These are phyloP conservation scores for Germaria angustata DNA, from an alignment of 2,888 invertebrate species.

Conservation along the genomic window DNA sequence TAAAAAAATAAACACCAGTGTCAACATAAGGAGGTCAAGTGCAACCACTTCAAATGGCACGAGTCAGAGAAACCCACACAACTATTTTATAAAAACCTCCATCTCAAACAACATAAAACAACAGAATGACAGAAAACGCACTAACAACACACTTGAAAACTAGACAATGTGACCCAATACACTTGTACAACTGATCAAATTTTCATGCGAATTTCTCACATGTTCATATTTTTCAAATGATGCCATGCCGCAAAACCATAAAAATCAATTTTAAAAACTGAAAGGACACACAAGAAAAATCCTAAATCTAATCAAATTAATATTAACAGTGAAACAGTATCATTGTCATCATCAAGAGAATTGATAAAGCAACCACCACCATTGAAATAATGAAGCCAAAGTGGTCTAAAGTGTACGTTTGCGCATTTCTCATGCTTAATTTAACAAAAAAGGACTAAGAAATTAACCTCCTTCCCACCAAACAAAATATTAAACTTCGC, in stretches of 20 bases:
- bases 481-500: not conserved
- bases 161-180: slow-evolving; percentile 35
- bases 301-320: slow-evolving; percentile 52
- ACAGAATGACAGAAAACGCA: not conserved
- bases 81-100: slow-evolving; percentile 13
- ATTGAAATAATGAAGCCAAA: not conserved
- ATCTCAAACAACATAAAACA: slow-evolving; percentile 4
- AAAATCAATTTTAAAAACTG: not conserved
- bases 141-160: slow-evolving; percentile 5
- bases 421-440: slow-evolving; percentile 55
- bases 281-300: slow-evolving; percentile 6
- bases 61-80: slow-evolving; percentile 44
- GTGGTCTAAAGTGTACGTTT: slow-evolving; percentile 7
- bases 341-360: not conserved
- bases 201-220: slow-evolving; percentile 70
- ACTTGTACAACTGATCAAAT: slow-evolving; percentile 71
- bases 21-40: slow-evolving; percentile 63
- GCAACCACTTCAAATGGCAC: slow-evolving; percentile 53
- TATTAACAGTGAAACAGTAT: slow-evolving; percentile 36
- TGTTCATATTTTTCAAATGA: slow-evolving; percentile 66
- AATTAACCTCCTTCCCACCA: not conserved
- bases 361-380: not conserved
- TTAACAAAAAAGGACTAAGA: slow-evolving; percentile 27
- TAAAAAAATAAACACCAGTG: slow-evolving; percentile 59
- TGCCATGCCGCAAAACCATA: not conserved